These are phyloP conservation scores for Sphinx pinastri DNA, from an alignment of 2,888 invertebrate genomes.

Conservation along the genomic window DNA sequence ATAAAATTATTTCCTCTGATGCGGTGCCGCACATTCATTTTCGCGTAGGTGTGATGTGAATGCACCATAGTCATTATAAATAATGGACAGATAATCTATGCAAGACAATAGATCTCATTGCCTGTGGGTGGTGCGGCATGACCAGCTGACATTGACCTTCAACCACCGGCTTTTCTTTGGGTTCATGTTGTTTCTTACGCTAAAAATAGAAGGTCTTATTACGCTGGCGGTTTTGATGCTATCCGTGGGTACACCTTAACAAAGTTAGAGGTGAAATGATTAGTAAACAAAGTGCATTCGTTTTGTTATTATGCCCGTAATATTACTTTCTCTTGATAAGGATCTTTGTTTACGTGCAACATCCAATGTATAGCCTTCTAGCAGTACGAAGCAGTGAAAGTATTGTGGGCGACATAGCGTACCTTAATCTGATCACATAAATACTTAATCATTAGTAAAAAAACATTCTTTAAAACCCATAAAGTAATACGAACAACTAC, in stretches of 20 bases:
- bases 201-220: conserved; percentile 36
- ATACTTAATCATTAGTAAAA: not conserved
- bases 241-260: conserved; percentile 62
- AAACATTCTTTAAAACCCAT: conserved; percentile 4
- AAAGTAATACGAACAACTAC: not conserved
- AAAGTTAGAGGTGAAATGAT: conserved; percentile 54
- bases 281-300: conserved; percentile 53
- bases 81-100: conserved; percentile 72
- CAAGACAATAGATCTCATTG: conserved; percentile 71
- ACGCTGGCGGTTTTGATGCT: conserved; percentile 40
- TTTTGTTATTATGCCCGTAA: conserved; percentile 45
- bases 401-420: not conserved
- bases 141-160: conserved; percentile 46
- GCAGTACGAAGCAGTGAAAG: not conserved
- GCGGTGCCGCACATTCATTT: conserved; percentile 26
- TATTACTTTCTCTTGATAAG: conserved; percentile 49
- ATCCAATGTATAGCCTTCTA: not conserved
- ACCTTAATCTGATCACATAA: not conserved
- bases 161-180: conserved; percentile 24
- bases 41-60: conserved; percentile 67
- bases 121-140: conserved; percentile 55
- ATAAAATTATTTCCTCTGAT: conserved; percentile 44
- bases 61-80: conserved; percentile 73
- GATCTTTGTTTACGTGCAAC: conserved; percentile 40
- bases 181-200: conserved; percentile 3